Evolutionary conservation across 2,113 vertebrate genomes (phyloP), one percentile per base, ranked within the genome.

Genomic region (Sisor rabdophorus): DNA sequence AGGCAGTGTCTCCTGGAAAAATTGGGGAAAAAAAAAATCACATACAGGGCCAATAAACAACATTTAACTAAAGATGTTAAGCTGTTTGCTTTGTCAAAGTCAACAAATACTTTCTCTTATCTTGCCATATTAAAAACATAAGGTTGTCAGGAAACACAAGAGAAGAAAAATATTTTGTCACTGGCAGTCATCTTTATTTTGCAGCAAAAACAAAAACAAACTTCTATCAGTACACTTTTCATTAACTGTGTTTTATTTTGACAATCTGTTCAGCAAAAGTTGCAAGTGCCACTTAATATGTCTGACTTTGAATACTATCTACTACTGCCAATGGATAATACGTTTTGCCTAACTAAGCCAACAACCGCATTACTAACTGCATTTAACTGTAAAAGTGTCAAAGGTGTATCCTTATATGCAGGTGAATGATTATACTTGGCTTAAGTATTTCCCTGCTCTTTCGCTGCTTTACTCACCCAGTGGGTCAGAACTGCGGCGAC

Each of bases 1-100:
- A 98, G 24, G 96, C 96, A 28, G 96, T 98, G 87, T 98, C 95
- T 74, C 95, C 95, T 97, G 84, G 53, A 84, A n/a, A n/a, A n/a
- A n/a, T n/a, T n/a, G n/a, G n/a, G n/a, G n/a, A n/a, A n/a, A 85
- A 12, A 47, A 12, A 36, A 28, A 65, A 1, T 13, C 28, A 36
- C 28, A 84, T 71, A 83, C 11, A 83, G 0, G 74, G 61, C 75
- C 15, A 9, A 10, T 11, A 40, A n/a, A n/a, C n/a, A n/a, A n/a
- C 32, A 36, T 6, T 6, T 6, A 2, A 2, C 32, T 3, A 36
- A 36, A 36, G 2, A 3, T 19, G 9, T 60, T 36, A 4, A 11
- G 0, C 17, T 0, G 8, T 28, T 61, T 9, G 6, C 59, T 13
- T 64, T 24, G 32, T 17, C n/a, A 32, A 11, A 32, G 9, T 20